phyloP scores from a whole-genome alignment of 2,113 vertebrate genomes.

The Pipra filicauda region DNA sequence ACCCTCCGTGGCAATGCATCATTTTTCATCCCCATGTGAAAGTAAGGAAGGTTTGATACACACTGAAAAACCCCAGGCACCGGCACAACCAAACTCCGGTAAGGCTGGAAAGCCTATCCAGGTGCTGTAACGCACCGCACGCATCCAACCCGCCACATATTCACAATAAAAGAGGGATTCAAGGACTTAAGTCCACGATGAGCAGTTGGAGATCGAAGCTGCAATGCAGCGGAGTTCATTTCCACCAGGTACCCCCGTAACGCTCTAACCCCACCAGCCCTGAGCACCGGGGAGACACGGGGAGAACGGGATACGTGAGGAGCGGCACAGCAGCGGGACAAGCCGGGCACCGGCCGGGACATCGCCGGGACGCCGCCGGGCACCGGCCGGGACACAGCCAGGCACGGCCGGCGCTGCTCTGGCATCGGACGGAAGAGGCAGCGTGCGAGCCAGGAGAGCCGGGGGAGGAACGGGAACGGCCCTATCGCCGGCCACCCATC shows the following conservation, averaged over 20 bases:
- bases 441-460: not conserved
- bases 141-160: not conserved
- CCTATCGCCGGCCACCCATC: rapidly evolving
- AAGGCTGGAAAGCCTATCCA: not conserved
- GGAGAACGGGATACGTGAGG: rapidly evolving
- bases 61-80: no score
- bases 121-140: rapidly evolving
- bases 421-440: not conserved
- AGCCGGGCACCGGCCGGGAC: not conserved
- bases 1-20: rapidly evolving
- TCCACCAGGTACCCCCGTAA: rapidly evolving
- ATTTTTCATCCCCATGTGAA: not conserved
- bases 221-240: not conserved
- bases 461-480: not conserved
- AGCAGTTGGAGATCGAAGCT: not conserved
- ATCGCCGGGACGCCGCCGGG: no score
- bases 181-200: not conserved
- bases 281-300: rapidly evolving
- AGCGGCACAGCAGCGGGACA: not conserved
- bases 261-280: not conserved
- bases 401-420: not conserved
- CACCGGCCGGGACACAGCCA: no score
- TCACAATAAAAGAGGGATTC: not conserved
- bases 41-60: rapidly evolving
- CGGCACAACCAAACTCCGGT: not conserved